Evolutionary conservation across 2,113 vertebrate species (phyloP).

Genomic region (Pelusios castaneus): DNA sequence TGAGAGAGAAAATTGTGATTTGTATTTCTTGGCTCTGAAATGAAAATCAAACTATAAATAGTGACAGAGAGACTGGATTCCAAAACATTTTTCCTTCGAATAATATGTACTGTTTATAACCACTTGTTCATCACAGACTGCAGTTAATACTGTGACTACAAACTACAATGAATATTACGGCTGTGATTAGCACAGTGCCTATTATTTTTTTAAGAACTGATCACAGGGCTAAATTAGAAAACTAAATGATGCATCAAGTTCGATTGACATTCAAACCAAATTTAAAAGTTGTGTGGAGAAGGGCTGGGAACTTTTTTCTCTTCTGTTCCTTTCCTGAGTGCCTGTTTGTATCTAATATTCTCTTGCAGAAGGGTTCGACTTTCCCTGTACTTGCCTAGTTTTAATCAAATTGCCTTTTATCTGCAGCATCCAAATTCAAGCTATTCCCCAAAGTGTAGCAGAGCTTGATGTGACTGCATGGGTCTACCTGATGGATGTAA

Average conservation of each 20-base stretch:
- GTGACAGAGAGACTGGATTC: accelerated
- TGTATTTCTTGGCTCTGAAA: not conserved
- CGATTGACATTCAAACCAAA: not conserved
- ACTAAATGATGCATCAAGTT: not conserved
- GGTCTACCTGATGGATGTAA: not conserved
- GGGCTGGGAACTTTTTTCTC: not conserved
- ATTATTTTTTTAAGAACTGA: not conserved
- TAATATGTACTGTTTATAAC: not conserved
- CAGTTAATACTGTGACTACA: accelerated
- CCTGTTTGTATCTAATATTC: not conserved
- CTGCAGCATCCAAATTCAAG: not conserved
- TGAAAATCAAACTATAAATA: not conserved
- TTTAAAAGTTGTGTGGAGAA: not conserved
- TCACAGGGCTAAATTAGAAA: not conserved
- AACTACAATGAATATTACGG: accelerated
- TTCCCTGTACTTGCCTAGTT: not conserved
- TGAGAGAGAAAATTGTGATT: not conserved
- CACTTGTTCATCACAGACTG: not conserved
- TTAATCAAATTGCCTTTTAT: not conserved
- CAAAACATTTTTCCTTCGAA: not conserved
- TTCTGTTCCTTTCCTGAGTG: not conserved
- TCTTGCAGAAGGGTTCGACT: not conserved
- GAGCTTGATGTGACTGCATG: not conserved
- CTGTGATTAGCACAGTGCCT: not conserved
- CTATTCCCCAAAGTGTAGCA: not conserved